Conservation (phyloP, 2,888 invertebrate species). For the Diploptera punctata region DNA sequence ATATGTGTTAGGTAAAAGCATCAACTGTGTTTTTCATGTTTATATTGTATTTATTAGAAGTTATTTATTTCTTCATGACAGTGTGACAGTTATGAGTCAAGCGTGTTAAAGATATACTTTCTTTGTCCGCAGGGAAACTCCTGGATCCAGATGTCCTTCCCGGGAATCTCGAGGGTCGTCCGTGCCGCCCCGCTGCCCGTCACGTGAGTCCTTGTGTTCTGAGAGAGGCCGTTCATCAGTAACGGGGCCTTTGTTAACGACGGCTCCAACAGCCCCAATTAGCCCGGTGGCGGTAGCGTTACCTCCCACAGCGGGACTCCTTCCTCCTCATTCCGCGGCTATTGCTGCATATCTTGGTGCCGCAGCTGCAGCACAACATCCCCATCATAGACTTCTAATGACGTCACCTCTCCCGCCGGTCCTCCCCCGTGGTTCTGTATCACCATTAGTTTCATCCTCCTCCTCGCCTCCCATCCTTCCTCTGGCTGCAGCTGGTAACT, state of each 20-base stretch:
- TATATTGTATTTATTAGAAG: no score
- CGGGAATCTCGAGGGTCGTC: constrained; percentile 75
- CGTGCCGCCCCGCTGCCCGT: constrained; percentile 74
- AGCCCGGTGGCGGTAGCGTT: constrained; percentile 64
- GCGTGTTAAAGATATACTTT: no score
- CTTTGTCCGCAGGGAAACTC: constrained; percentile 47
- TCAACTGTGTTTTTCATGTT: no score
- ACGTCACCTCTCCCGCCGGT: constrained; percentile 63
- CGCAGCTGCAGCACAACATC: constrained; percentile 66
- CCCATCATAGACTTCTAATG: constrained; percentile 77
- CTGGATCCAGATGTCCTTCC: constrained; percentile 81
- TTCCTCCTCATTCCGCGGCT: constrained; percentile 81
- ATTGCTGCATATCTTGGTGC: constrained; percentile 83
- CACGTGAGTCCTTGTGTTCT: constrained; percentile 77
- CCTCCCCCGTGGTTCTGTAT: constrained; percentile 60
- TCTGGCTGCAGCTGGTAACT: constrained; percentile 31
- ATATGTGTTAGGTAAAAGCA: no score
- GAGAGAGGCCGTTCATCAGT: constrained; percentile 61
- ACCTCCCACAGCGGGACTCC: constrained; percentile 66
- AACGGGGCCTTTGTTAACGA: constrained; percentile 63
- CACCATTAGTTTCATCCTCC: constrained; percentile 75
- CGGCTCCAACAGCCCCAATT: constrained; percentile 56
- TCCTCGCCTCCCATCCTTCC: constrained; percentile 62
- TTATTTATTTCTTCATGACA: no score
- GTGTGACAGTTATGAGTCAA: no score